Conservation (phyloP, 2,888 invertebrate genomes). For the Ferdinandea cuprea region DNA sequence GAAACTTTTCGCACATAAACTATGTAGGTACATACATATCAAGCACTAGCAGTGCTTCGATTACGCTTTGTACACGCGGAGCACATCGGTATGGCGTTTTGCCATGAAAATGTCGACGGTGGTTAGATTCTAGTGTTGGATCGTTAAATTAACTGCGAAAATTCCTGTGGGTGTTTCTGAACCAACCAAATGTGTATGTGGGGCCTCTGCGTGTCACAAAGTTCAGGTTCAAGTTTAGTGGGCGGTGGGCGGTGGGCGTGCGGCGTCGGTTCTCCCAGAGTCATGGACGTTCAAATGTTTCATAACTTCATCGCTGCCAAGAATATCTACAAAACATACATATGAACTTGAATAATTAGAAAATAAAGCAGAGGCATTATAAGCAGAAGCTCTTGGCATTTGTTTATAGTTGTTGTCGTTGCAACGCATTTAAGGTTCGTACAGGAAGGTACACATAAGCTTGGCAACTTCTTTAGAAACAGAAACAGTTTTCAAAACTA, state of each 20-base stretch:
- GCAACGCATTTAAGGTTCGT: too few relatives aligned
- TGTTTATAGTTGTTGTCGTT: too few relatives aligned
- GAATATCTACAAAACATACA: conserved; percentile 2
- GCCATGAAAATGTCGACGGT: conserved; percentile 53
- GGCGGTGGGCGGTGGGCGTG: conserved; percentile 9
- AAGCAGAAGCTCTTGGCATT: too few relatives aligned
- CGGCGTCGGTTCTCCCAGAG: too few relatives aligned
- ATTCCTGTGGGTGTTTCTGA: not conserved
- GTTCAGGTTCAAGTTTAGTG: conserved; percentile 67
- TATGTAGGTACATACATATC: too few relatives aligned
- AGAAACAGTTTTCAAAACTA: too few relatives aligned
- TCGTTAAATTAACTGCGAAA: conserved; percentile 26
- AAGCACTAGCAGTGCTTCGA: not conserved
- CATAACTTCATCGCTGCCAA: not conserved
- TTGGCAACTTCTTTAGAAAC: too few relatives aligned
- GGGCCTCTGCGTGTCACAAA: not conserved
- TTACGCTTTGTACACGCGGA: not conserved
- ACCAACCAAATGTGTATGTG: not conserved
- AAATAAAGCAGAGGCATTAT: too few relatives aligned
- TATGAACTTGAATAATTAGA: too few relatives aligned
- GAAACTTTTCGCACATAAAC: conserved; percentile 61
- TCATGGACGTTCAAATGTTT: conserved; percentile 2
- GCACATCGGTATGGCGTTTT: conserved; percentile 49
- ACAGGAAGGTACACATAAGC: too few relatives aligned
- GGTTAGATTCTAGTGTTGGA: conserved; percentile 4